These are phyloP conservation scores for Rhamphomyia laevipes DNA, from an alignment of 2,888 invertebrate species.

Conservation along the genomic window DNA sequence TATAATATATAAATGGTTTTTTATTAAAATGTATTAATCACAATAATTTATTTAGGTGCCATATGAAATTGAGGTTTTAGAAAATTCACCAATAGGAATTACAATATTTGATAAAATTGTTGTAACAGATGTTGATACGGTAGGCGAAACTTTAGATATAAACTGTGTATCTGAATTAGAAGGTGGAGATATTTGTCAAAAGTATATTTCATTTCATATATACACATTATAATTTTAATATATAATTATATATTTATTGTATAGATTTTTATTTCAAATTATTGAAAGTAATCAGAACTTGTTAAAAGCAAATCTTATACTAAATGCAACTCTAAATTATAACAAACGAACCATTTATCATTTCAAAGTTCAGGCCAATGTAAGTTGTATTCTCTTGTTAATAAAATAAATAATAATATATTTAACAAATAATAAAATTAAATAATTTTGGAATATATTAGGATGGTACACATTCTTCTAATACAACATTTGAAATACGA, in stretches of 20 bases:
- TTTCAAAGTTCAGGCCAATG: slow-evolving; percentile 62
- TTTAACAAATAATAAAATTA: background rate
- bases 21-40: background rate
- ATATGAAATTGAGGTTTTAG: slow-evolving; percentile 66
- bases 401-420: background rate
- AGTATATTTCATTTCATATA: slow-evolving; percentile 27
- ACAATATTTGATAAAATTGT: slow-evolving; percentile 60
- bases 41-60: slow-evolving; percentile 46
- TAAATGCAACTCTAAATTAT: slow-evolving; percentile 61
- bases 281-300: slow-evolving; percentile 43
- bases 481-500: slow-evolving; percentile 62
- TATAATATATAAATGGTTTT: background rate
- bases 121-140: slow-evolving; percentile 67
- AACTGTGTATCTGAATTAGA: slow-evolving; percentile 44
- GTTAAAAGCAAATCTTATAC: slow-evolving; percentile 60
- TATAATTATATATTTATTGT: too few relatives aligned
- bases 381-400: slow-evolving; percentile 34
- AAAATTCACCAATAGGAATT: slow-evolving; percentile 60
- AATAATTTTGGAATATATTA: slow-evolving; percentile 28
- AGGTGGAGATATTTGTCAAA: slow-evolving; percentile 33
- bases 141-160: slow-evolving; percentile 70
- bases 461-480: slow-evolving; percentile 68
- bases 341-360: slow-evolving; percentile 66
- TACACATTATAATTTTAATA: too few relatives aligned
- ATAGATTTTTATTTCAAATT: slow-evolving; percentile 30